Percentiles rank a stretch among this genome's conserved stretches.
These are phyloP conservation scores for Leptatherina wallacei DNA, from an alignment of 2,797 vertebrate species.

Conservation along the genomic window DNA sequence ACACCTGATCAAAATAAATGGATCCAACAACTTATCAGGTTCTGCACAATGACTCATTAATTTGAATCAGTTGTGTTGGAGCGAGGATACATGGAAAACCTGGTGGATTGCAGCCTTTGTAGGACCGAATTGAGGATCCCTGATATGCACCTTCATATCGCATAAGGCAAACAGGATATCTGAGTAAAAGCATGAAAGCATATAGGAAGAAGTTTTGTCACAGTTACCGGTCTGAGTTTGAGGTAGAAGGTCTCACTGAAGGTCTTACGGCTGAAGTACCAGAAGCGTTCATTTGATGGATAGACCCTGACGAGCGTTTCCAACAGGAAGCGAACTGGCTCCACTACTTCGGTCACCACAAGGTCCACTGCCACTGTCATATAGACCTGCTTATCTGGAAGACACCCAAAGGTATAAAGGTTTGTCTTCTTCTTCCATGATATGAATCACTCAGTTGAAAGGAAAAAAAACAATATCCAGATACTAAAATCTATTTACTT, in stretches of 20 bases:
- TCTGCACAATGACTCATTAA: too few species aligned
- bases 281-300: conserved; percentile 95
- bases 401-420: background rate
- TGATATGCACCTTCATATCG: background rate
- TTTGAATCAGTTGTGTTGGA: too few species aligned
- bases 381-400: conserved; percentile 93
- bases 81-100: too few species aligned
- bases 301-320: conserved; percentile 93
- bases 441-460: background rate
- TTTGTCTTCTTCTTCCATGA: background rate
- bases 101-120: too few species aligned
- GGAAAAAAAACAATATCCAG: background rate
- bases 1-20: too few species aligned
- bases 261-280: conserved; percentile 98
- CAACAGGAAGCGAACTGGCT: conserved; percentile 94
- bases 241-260: conserved; percentile 96
- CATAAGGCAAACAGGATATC: background rate
- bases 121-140: too few species aligned
- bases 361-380: conserved; percentile 97
- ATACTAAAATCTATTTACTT: background rate
- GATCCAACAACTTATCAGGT: too few species aligned
- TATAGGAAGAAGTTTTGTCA: background rate
- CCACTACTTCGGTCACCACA: conserved; percentile 95
- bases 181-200: background rate
- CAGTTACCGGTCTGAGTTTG: conserved; percentile 87